phyloP scores from a whole-genome alignment of 2,888 invertebrate genomes.

The Asteroscopus sphinx region DNA sequence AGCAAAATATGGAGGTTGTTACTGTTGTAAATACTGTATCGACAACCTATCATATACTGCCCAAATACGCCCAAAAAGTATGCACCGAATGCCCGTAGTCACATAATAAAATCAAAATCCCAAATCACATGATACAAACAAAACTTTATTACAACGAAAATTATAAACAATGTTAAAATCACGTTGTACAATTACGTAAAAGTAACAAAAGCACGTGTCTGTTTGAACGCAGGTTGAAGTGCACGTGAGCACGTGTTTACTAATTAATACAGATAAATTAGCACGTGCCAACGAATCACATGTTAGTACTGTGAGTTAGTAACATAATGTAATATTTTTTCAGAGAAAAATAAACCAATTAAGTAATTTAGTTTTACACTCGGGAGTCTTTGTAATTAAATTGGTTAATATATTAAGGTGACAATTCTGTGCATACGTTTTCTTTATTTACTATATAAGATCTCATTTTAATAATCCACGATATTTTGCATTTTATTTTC shows the following conservation, averaged over 20 bases:
- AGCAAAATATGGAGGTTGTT: conserved; percentile 1
- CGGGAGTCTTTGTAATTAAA: no score
- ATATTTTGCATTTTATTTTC: no score
- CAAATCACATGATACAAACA: not conserved
- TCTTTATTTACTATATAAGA: no score
- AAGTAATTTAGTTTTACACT: no score
- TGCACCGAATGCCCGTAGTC: not conserved
- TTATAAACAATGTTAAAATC: conserved; percentile 1
- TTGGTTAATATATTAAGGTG: no score
- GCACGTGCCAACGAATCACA: conserved; percentile 15
- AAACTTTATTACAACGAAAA: not conserved
- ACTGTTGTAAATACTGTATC: not conserved
- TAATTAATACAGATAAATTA: conserved; percentile 27
- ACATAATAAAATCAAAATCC: not conserved
- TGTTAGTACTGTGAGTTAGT: conserved; percentile 28
- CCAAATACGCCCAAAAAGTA: no score
- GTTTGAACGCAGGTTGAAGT: conserved; percentile 7
- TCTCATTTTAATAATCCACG: no score
- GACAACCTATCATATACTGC: not conserved
- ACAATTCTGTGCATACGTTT: no score
- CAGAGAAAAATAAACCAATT: conserved; percentile 1
- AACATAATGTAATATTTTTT: conserved; percentile 6
- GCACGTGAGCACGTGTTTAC: conserved; percentile 7
- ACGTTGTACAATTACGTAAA: conserved; percentile 32
- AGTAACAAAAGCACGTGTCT: conserved; percentile 38